Base-by-base conservation (phyloP, 2,113 vertebrate species). In the Elgaria multicarinata region DNA sequence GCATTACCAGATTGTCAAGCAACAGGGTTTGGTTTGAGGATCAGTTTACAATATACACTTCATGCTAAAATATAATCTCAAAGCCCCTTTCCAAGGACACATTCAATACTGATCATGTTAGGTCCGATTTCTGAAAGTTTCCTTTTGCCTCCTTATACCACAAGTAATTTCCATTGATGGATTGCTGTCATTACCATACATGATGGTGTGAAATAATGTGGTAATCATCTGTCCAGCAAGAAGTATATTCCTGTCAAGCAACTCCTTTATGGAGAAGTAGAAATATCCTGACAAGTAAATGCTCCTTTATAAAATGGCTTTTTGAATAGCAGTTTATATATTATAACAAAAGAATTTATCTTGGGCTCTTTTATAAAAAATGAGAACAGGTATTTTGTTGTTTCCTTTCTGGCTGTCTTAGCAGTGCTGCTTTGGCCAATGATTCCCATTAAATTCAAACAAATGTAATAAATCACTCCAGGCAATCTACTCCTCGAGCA, bases 301-400 rank as follows among this genome's bases (percentile, higher is more conserved):
- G 36, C 53, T 62, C 3, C 36, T 64, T 76, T 87, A 66, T 28
- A 42, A 87, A 77, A 75, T 75, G 50, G 39, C 33, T 39, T 77
- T 87, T 77, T 87, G 85, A 87, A 87, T 67, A 46, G 76, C 62
- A 79, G 33, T 79, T 46, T 79, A 87, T 66, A n/a, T 87, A 78
- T 69, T 53, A 71, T 39, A 39, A 80, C 74, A 46, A 78, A 78
- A 42, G 58, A 87, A 78, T 87, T 87, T 87, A 67, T 87, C 42
- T 66, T 77, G 85, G 55, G 14, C 13, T 39, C 62, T 79, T 87
- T 55, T 69, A 80, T 87, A 39, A 69, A 39, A 69, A 80, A 79
- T 10, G 33, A 79, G 46, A 31, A 80, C 13, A 39, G 64, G 28
- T 36, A 50, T 80, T 87, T 20, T 69, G 7, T 31, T 10, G 44